These are phyloP conservation scores for Hesperophylax magnus DNA, from an alignment of 1,140 invertebrate species.

Conservation along the genomic window DNA sequence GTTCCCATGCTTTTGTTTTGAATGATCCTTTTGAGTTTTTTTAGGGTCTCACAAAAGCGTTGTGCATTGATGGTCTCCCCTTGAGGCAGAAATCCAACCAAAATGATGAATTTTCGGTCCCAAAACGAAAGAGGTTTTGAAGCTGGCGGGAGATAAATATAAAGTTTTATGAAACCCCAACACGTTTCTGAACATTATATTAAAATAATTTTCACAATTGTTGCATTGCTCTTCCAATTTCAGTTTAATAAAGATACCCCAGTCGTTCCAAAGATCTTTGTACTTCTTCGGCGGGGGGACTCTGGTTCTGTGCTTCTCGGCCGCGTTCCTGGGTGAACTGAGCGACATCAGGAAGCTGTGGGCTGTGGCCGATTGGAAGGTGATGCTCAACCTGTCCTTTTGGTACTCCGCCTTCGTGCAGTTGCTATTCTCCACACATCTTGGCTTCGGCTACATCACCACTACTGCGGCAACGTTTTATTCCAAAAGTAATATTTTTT, in stretches of 20 bases:
- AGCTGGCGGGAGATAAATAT: too few species aligned
- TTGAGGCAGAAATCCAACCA: too few species aligned
- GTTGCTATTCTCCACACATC: conserved; percentile 70
- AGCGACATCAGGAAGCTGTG: conserved; percentile 34
- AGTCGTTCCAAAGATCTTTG: conserved; percentile 65
- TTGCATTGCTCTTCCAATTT: conserved; percentile 54
- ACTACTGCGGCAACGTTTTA: conserved; percentile 70
- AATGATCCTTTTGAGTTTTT: too few species aligned
- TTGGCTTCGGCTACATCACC: conserved; percentile 71
- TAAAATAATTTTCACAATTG: too few species aligned
- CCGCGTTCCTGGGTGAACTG: conserved; percentile 31
- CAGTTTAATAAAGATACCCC: conserved; percentile 67
- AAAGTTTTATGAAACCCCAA: too few species aligned
- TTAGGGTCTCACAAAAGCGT: too few species aligned
- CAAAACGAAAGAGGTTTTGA: too few species aligned
- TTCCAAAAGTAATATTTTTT: conserved; percentile 70
- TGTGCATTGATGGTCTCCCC: too few species aligned
- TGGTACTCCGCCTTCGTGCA: conserved; percentile 72
- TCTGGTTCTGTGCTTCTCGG: conserved; percentile 39
- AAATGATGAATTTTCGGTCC: too few species aligned
- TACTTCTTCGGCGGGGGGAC: conserved; percentile 59
- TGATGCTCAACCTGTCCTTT: conserved; percentile 54
- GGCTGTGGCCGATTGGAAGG: conserved; percentile 42
- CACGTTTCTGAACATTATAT: too few species aligned
- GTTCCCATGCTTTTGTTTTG: too few species aligned